Conservation (phyloP, 2,797 vertebrate species). For the Channallabes apus region DNA sequence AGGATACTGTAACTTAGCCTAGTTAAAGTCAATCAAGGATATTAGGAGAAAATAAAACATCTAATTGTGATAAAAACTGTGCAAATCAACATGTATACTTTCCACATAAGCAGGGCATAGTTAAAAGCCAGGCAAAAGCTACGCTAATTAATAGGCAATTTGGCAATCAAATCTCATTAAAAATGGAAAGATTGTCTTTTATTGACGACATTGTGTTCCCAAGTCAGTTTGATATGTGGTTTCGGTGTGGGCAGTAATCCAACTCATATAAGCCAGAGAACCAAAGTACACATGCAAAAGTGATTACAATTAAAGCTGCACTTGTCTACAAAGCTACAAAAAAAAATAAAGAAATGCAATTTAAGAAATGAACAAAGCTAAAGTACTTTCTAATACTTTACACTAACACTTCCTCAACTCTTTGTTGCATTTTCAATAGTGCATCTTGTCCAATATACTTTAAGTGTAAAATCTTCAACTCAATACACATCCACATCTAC, state of each 20-base stretch:
- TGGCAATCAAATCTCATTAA: conserved; percentile 34
- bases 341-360: no score
- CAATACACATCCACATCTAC: background rate
- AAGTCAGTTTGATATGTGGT: conserved; percentile 23
- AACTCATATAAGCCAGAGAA: background rate
- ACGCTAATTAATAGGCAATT: conserved; percentile 40
- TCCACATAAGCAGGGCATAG: conserved; percentile 47
- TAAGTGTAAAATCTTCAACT: background rate
- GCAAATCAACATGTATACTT: conserved; percentile 37
- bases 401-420: background rate
- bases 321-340: no score
- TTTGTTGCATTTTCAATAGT: background rate
- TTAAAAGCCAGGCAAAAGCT: conserved; percentile 31
- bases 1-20: conserved; percentile 10
- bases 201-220: conserved; percentile 44
- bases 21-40: conserved; percentile 45
- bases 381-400: background rate
- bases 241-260: conserved; percentile 10
- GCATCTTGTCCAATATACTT: background rate
- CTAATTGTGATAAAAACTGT: conserved; percentile 48
- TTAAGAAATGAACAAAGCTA: background rate
- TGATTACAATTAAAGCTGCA: background rate
- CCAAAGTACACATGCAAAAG: background rate
- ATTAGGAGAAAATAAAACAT: conserved; percentile 46
- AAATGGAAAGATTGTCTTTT: conserved; percentile 30